These are phyloP conservation scores for Hydrocynus forskahlii DNA, from an alignment of 2,797 vertebrate genomes.

Conservation along the genomic window DNA sequence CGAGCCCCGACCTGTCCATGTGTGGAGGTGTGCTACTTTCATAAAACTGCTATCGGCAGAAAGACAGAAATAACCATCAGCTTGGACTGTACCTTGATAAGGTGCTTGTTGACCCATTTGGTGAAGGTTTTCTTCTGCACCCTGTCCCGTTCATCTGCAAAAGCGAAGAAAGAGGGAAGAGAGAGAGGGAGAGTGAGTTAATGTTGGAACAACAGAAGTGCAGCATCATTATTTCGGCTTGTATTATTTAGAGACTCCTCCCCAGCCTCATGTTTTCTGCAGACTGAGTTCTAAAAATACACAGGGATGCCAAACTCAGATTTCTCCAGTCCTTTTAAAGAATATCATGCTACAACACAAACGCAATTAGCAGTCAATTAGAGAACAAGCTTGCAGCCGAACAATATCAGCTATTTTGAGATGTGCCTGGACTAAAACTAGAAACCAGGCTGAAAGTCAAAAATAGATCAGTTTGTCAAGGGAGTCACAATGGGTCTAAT, in stretches of 20 bases:
- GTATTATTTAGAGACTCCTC: slow-evolving; percentile 41
- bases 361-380: not conserved
- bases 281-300: slow-evolving; percentile 30
- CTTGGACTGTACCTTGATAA: slow-evolving; percentile 91
- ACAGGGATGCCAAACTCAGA: not conserved
- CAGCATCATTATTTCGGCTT: slow-evolving; percentile 27
- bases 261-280: slow-evolving; percentile 18
- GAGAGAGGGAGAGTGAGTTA: slow-evolving; percentile 44
- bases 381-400: not conserved
- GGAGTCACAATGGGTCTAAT: slow-evolving; percentile 24
- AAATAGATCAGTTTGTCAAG: slow-evolving; percentile 50
- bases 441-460: slow-evolving; percentile 54
- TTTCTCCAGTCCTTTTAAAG: not conserved
- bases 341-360: not conserved
- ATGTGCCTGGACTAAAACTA: slow-evolving; percentile 31
- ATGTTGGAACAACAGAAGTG: slow-evolving; percentile 53
- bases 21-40: not conserved
- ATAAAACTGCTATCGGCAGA: not conserved
- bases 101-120: slow-evolving; percentile 99
- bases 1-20: not conserved
- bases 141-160: slow-evolving; percentile 94
- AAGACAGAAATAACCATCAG: slow-evolving; percentile 18
- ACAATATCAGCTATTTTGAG: not conserved
- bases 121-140: slow-evolving; percentile 99
- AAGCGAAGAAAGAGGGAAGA: slow-evolving; percentile 56